Percentiles rank a stretch among this genome's conserved stretches.
These are phyloP conservation scores for Rousettus leschenaultii DNA, from an alignment of 2,113 vertebrate species.

Conservation along the genomic window DNA sequence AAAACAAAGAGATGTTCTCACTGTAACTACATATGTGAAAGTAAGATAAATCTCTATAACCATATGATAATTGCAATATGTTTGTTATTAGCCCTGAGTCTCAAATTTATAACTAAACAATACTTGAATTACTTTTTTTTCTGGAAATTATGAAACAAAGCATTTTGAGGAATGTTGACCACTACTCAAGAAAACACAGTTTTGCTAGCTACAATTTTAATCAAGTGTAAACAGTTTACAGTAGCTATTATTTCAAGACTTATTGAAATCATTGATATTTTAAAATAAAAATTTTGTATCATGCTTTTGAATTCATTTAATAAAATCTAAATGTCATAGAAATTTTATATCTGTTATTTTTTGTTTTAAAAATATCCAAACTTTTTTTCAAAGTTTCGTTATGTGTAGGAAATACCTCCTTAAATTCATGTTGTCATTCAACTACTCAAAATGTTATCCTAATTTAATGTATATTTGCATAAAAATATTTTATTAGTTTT, in stretches of 20 bases:
- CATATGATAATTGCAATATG: constrained; percentile 59
- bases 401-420: too few species aligned
- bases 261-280: neutral
- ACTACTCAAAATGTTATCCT: too few species aligned
- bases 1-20: constrained; percentile 66
- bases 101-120: constrained; percentile 38
- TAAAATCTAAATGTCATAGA: neutral
- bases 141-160: constrained; percentile 11
- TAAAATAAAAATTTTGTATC: neutral
- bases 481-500: too few species aligned
- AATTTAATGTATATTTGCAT: too few species aligned
- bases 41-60: constrained; percentile 65
- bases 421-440: too few species aligned
- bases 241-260: neutral
- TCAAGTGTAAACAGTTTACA: neutral
- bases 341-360: neutral
- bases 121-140: constrained; percentile 19
- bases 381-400: neutral
- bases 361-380: neutral
- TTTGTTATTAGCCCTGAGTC: constrained; percentile 61
- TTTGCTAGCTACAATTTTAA: constrained; percentile 18
- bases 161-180: neutral
- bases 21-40: constrained; percentile 70
- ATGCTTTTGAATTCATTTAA: neutral
- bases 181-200: neutral